Conservation (phyloP, 1,140 invertebrate genomes). For the Cydia amplana region DNA sequence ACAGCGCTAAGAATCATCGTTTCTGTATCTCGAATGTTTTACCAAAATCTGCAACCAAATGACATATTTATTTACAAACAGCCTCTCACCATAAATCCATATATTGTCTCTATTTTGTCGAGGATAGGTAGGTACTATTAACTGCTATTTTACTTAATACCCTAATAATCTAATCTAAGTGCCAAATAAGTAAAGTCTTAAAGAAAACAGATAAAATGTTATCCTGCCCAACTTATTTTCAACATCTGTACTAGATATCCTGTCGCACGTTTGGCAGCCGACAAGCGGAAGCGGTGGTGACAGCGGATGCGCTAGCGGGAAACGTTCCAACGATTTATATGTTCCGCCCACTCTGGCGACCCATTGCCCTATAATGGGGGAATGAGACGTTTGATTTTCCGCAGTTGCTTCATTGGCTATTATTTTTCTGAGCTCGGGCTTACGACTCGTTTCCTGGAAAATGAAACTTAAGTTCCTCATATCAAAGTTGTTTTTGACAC, state of each 20-base stretch:
- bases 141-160: background rate
- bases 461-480: background rate
- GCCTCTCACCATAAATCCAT: no score
- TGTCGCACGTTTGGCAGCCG: constrained; percentile 13
- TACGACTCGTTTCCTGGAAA: background rate
- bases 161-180: background rate
- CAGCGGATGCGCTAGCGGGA: constrained; percentile 7
- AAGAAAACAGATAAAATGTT: background rate
- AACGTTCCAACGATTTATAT: constrained; percentile 6
- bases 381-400: constrained; percentile 24
- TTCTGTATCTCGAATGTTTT: no score
- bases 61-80: no score
- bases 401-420: background rate
- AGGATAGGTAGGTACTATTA: no score
- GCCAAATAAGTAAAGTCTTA: background rate
- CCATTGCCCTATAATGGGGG: background rate
- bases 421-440: background rate
- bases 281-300: constrained; percentile 11
- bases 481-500: background rate
- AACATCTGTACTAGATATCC: background rate
- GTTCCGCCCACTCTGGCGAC: constrained; percentile 11
- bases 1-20: no score
- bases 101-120: no score
- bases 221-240: background rate
- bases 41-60: no score